phyloP scores from a whole-genome alignment of 1,140 invertebrate genomes.

The Catajapyx aquilonaris region DNA sequence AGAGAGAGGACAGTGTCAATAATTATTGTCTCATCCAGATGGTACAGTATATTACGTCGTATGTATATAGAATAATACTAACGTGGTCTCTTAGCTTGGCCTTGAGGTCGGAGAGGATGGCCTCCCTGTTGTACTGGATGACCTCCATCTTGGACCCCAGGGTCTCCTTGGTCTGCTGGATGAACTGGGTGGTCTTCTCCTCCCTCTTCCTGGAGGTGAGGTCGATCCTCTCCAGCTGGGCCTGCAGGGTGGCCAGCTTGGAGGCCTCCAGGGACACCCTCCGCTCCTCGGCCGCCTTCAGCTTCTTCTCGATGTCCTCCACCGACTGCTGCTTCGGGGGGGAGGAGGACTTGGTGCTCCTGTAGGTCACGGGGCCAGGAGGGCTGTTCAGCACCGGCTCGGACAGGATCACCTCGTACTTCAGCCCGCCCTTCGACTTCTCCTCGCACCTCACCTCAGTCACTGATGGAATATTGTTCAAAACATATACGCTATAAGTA shows the following conservation, averaged over 20 bases:
- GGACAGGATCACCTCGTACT: conserved; percentile 81
- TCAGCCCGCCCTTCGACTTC: conserved; percentile 66
- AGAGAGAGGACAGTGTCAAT: too few relatives aligned
- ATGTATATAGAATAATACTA: conserved; percentile 16
- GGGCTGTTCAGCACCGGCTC: conserved; percentile 39
- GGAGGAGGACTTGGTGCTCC: conserved; percentile 26
- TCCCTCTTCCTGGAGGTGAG: conserved; percentile 74
- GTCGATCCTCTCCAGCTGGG: conserved; percentile 65
- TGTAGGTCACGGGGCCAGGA: conserved; percentile 39
- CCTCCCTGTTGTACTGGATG: conserved; percentile 67
- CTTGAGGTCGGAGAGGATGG: conserved; percentile 65
- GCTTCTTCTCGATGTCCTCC: conserved; percentile 72
- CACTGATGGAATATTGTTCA: too few relatives aligned
- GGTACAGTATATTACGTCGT: not conserved
- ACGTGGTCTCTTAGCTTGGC: conserved; percentile 63
- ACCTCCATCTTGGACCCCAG: conserved; percentile 75
- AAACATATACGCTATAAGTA: too few relatives aligned
- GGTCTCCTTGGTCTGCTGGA: conserved; percentile 59
- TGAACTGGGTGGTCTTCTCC: conserved; percentile 64
- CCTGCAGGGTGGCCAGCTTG: conserved; percentile 56
- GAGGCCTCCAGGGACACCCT: conserved; percentile 68
- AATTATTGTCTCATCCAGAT: too few relatives aligned
- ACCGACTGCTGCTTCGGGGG: conserved; percentile 37
- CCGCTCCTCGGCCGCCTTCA: conserved; percentile 75
- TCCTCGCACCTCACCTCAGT: conserved; percentile 75